Percentiles rank a stretch among this genome's conserved stretches.
Conservation (phyloP, 2,888 invertebrate genomes). For the Hemithea aestivaria region DNA sequence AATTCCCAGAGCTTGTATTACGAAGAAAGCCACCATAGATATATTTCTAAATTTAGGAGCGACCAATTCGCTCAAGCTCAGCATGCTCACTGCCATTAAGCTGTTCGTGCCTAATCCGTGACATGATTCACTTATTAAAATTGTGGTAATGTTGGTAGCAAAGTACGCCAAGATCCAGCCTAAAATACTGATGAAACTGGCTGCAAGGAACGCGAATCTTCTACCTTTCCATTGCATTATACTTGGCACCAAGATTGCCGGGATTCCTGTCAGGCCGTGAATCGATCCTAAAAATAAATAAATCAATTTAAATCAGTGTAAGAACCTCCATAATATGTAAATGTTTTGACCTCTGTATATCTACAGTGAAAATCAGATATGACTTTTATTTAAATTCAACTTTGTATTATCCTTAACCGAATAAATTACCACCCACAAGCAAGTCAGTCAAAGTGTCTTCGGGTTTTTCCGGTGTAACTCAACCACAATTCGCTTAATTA, state of each 20-base stretch:
- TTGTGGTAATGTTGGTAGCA: slow-evolving; percentile 8
- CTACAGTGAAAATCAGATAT: no score
- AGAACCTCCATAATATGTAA: no score
- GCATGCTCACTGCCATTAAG: slow-evolving; percentile 18
- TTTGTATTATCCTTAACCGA: no score
- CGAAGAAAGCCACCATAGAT: slow-evolving; percentile 15
- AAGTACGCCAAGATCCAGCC: slow-evolving; percentile 25
- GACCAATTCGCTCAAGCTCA: slow-evolving; percentile 27
- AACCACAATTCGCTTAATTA: no score
- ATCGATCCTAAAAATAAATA: slow-evolving; percentile 21
- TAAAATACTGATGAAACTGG: slow-evolving; percentile 20
- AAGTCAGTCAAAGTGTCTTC: no score
- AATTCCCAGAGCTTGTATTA: slow-evolving; percentile 22
- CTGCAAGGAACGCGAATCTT: slow-evolving; percentile 25
- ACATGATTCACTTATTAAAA: slow-evolving; percentile 25
- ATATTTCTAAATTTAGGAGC: slow-evolving; percentile 25
- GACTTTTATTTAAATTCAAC: no score
- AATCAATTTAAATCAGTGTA: no score
- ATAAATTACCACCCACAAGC: no score
- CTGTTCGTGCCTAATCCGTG: slow-evolving; percentile 29
- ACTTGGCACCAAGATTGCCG: slow-evolving; percentile 24
- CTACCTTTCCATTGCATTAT: slow-evolving; percentile 29
- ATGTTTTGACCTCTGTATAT: no score
- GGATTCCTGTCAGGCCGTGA: slow-evolving; percentile 29
- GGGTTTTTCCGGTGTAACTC: no score